A percentile compares a stretch with the other conserved stretches of the same genome.
These are phyloP conservation scores for Hemitrygon akajei DNA, from an alignment of 2,797 vertebrate genomes.

Conservation along the genomic window DNA sequence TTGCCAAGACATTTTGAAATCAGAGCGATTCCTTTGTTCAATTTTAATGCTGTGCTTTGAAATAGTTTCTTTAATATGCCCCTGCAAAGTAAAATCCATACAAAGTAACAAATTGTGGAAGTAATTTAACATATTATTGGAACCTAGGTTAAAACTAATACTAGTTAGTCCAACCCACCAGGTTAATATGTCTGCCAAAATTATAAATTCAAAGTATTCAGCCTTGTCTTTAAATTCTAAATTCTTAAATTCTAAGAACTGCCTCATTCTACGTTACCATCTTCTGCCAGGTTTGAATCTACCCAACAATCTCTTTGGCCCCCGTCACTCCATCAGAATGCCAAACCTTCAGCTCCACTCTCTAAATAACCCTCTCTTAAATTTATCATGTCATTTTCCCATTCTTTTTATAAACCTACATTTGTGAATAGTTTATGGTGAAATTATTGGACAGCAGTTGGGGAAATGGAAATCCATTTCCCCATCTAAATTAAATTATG, in stretches of 20 bases:
- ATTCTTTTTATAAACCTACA: background rate
- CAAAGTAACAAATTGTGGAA: background rate
- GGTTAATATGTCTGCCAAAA: background rate
- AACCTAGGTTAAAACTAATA: background rate
- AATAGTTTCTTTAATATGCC: background rate
- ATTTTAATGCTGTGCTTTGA: background rate
- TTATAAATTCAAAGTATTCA: background rate
- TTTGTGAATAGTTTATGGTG: background rate
- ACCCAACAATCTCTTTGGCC: too few relatives aligned
- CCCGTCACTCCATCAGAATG: background rate
- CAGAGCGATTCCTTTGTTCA: background rate
- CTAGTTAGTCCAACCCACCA: background rate
- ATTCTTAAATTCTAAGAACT: background rate
- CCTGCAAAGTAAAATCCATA: background rate
- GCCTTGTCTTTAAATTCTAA: background rate
- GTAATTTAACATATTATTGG: background rate
- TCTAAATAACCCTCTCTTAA: background rate
- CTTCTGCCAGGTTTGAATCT: background rate
- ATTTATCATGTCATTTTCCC: background rate
- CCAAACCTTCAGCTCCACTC: background rate
- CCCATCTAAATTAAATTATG: background rate
- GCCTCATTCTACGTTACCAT: background rate
- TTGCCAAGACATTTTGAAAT: background rate
- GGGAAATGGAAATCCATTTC: too few relatives aligned
- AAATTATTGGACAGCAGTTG: too few relatives aligned